phyloP scores from a whole-genome alignment of 1,140 invertebrate genomes.

The Rhynchophorus ferrugineus region DNA sequence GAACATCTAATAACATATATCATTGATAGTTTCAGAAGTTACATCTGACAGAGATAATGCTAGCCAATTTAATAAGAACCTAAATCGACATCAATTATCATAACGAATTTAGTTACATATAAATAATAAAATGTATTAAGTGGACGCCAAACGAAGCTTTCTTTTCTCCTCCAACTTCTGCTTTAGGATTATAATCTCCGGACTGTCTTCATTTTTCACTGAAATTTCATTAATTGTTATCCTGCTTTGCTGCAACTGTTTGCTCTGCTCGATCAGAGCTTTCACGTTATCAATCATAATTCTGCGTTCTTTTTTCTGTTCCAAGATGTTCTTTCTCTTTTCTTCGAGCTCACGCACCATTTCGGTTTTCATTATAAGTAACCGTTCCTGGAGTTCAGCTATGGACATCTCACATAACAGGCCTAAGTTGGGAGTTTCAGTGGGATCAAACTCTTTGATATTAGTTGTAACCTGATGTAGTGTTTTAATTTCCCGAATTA shows the following conservation, averaged over 20 bases:
- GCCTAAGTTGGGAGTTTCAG: conserved; percentile 46
- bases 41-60: too few species aligned
- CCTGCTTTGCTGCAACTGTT: not conserved
- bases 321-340: conserved; percentile 34
- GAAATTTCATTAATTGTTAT: not conserved
- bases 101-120: too few species aligned
- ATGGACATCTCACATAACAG: conserved; percentile 53
- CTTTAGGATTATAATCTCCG: conserved; percentile 3
- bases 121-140: too few species aligned
- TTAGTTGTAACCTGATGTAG: conserved; percentile 35
- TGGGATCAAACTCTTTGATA: conserved; percentile 47
- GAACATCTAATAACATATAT: too few species aligned
- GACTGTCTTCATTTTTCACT: not conserved
- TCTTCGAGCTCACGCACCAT: conserved; percentile 45
- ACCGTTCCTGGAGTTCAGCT: conserved; percentile 47
- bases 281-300: conserved; percentile 33
- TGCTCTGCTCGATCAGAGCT: conserved; percentile 28
- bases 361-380: conserved; percentile 42
- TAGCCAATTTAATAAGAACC: too few species aligned
- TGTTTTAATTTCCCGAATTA: conserved; percentile 51
- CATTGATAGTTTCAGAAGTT: too few species aligned
- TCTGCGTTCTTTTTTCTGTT: conserved; percentile 30
- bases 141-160: too few species aligned
- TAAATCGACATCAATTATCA: too few species aligned
- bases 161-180: conserved; percentile 13